These are phyloP conservation scores for Syrista parreyssii DNA, from an alignment of 2,888 invertebrate genomes.

Conservation along the genomic window DNA sequence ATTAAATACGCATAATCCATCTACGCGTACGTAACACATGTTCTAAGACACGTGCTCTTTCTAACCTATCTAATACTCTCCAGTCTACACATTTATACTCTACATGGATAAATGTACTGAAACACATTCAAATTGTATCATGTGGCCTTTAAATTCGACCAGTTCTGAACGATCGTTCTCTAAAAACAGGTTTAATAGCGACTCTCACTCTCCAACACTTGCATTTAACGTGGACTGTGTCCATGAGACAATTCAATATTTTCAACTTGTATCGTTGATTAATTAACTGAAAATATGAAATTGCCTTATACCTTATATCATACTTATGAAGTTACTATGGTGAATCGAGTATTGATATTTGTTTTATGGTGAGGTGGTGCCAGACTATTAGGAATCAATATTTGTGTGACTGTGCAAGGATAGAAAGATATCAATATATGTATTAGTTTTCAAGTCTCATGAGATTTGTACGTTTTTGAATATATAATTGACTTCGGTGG, in stretches of 20 bases:
- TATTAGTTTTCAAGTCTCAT: neutral
- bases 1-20: neutral
- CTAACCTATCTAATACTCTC: neutral
- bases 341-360: neutral
- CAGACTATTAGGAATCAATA: neutral
- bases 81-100: too few species aligned
- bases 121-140: neutral
- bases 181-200: conserved; percentile 18
- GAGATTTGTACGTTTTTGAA: neutral
- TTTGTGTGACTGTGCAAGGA: neutral
- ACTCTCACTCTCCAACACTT: conserved; percentile 15
- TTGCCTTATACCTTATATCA: neutral
- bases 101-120: too few species aligned
- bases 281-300: neutral
- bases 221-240: conserved; percentile 37
- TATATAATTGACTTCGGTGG: too few species aligned
- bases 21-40: neutral
- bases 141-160: neutral
- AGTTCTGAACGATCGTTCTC: neutral
- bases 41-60: neutral
- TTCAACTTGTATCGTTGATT: neutral
- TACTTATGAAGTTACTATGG: neutral
- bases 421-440: neutral
- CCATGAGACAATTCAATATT: neutral
- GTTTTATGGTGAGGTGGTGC: neutral